Base-by-base conservation (phyloP, 2,113 vertebrate species). In the Ahaetulla prasina region DNA sequence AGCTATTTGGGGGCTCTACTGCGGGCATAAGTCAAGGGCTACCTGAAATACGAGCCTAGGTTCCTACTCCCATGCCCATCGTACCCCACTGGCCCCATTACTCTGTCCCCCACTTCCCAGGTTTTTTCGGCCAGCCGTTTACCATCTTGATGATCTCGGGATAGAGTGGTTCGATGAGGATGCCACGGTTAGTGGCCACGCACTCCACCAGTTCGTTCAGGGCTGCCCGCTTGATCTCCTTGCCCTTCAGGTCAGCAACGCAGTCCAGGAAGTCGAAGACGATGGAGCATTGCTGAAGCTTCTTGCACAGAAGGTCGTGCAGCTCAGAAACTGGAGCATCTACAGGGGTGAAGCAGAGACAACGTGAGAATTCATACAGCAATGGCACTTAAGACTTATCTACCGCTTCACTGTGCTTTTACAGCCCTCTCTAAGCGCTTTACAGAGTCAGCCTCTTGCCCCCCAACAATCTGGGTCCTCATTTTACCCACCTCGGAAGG, bases 251-350 rank as follows among this genome's bases (percentile, higher is more conserved):
- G 97, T 99, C 98, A 0, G 98, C 98, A 91, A 99, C 99, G 55
- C 98, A 99, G 97, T 99, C 99, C 97, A 99, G 96, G 96, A 99
- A 99, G 96, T 99, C 98, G 55, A 99, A 99, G 93, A 99, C 97
- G 94, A 99, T 98, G 87, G 98, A 98, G 93, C 98, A 99, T 95
- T 99, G 98, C 97, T 99, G 98, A 93, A 99, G 97, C 97, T 99
- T 99, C 98, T 99, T 98, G 95, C 98, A 98, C 96, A 99, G 98
- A 91, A 99, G 97, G 92, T 99, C 98, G 0, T 99, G 98, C 8
- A 99, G 97, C 96, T 99, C 98, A 1, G 98, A 98, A 90, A 98
- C 98, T 0, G 98, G 98, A 92, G 98, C 98, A 57, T 99, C 98
- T 98, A 93, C 5, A 20, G 6, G 54, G 54, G 60, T 30, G 18